phyloP scores from a whole-genome alignment of 2,888 invertebrate species.

The Galerucella pusilla region DNA sequence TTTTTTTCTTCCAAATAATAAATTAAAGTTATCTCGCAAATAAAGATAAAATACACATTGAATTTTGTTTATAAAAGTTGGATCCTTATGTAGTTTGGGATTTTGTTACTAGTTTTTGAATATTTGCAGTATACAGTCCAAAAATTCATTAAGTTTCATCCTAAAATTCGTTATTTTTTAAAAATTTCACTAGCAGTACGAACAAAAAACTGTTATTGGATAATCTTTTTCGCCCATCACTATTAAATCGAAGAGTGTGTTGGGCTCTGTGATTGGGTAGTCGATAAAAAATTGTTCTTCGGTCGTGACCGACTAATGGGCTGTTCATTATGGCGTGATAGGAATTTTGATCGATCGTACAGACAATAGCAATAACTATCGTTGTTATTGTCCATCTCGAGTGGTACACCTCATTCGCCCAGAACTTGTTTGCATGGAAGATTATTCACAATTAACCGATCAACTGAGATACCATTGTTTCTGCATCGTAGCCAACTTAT shows the following conservation, averaged over 20 bases:
- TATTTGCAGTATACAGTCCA: no score
- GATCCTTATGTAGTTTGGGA: no score
- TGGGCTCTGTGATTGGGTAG: slow-evolving; percentile 15
- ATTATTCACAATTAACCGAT: slow-evolving; percentile 5
- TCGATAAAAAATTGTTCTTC: slow-evolving; percentile 32
- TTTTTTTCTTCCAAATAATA: background rate
- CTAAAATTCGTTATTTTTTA: no score
- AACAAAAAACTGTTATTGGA: background rate
- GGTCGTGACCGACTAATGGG: slow-evolving; percentile 38
- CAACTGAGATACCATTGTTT: slow-evolving; percentile 7
- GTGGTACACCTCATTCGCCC: slow-evolving; percentile 17
- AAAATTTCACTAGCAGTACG: background rate
- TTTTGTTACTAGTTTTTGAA: no score
- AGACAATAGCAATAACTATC: slow-evolving; percentile 37
- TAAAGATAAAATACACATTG: background rate
- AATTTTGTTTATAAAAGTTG: background rate
- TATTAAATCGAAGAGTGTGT: background rate
- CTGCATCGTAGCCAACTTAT: background rate
- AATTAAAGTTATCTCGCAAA: background rate
- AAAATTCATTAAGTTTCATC: no score
- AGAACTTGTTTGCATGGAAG: slow-evolving; percentile 23
- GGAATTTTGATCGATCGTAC: slow-evolving; percentile 43
- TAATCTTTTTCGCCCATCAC: background rate
- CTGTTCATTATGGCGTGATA: slow-evolving; percentile 44
- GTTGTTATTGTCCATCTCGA: slow-evolving; percentile 36